phyloP scores from a whole-genome alignment of 2,113 vertebrate genomes.

The Trematomus loennbergii region DNA sequence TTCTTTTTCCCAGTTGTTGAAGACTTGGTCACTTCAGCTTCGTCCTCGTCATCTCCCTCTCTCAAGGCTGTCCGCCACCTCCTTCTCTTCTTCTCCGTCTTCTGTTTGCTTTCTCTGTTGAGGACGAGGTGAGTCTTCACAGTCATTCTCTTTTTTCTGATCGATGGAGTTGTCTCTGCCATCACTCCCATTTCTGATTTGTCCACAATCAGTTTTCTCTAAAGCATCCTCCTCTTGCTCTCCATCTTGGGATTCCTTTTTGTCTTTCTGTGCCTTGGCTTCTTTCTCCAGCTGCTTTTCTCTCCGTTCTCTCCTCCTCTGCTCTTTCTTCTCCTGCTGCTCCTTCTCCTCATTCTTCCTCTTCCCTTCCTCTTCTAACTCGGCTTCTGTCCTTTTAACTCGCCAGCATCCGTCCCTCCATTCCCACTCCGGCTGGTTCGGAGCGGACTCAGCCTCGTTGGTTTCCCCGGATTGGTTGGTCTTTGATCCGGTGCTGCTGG shows the following conservation, averaged over 20 bases:
- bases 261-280: constrained; percentile 11
- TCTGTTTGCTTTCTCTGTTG: constrained; percentile 30
- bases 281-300: constrained; percentile 69
- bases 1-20: constrained; percentile 62
- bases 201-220: constrained; percentile 37
- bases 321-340: constrained; percentile 65
- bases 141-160: background rate
- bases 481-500: constrained; percentile 21
- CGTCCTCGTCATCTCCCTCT: constrained; percentile 63
- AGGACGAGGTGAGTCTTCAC: background rate
- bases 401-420: constrained; percentile 80
- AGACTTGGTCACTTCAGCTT: constrained; percentile 20
- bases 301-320: constrained; percentile 70
- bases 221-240: constrained; percentile 43
- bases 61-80: constrained; percentile 21
- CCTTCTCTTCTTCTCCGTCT: constrained; percentile 25
- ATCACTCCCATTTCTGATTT: constrained; percentile 29
- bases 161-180: constrained; percentile 9
- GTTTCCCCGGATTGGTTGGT: constrained; percentile 39
- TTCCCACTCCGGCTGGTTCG: constrained; percentile 75
- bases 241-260: constrained; percentile 49
- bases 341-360: constrained; percentile 70
- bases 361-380: constrained; percentile 74
- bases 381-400: constrained; percentile 73
- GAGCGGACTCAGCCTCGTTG: constrained; percentile 15